Evolutionary conservation across 2,888 invertebrate species (phyloP), one percentile per base, ranked within the genome.

Genomic region (Opisthograptis luteolata): DNA sequence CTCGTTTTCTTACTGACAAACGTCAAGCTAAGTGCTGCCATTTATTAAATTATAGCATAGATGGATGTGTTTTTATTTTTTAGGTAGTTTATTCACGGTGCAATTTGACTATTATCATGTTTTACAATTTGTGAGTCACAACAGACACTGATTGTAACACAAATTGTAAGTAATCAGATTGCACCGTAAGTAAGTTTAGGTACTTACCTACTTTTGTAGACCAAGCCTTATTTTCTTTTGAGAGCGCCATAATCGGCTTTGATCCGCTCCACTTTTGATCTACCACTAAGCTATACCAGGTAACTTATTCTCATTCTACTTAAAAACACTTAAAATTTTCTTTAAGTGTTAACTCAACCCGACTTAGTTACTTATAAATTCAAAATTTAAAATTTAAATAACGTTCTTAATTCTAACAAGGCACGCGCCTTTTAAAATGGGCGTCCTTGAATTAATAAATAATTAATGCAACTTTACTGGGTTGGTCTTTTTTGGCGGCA

Each of bases 341-440:
- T 31, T 32, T 17, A 42, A 46, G 34, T 40, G 40, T 47, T n/a
- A 2, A 35, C 35, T 39, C 32, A 31, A 13, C 24, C 13, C 10
- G 25, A 27, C 32, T 39, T 39, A 45, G 37, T 7, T 43, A 28
- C 37, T 44, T 50, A 35, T 44, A 39, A 50, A 44, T 37, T 49
- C 43, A 22, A 43, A 50, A 7, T 50, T 43, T 43, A 44, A 50
- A 50, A 17, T 50, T 39, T 39, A 49, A 50, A 44, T 34, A 30
- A 22, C 34, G 27, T 28, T 37, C 43, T 50, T 39, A 43, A 43
- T 42, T 42, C 32, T 43, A 43, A 49, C 49, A 37, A 17, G 36
- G 42, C 39, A 39, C 27, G 46, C 46, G 34, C 34, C 28, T 40
- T 34, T 46, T 41, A 35, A 36, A 41, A 47, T 22, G 39, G 44